Evolutionary conservation across 2,888 invertebrate genomes (phyloP).

Genomic region (Priapulus caudatus): DNA sequence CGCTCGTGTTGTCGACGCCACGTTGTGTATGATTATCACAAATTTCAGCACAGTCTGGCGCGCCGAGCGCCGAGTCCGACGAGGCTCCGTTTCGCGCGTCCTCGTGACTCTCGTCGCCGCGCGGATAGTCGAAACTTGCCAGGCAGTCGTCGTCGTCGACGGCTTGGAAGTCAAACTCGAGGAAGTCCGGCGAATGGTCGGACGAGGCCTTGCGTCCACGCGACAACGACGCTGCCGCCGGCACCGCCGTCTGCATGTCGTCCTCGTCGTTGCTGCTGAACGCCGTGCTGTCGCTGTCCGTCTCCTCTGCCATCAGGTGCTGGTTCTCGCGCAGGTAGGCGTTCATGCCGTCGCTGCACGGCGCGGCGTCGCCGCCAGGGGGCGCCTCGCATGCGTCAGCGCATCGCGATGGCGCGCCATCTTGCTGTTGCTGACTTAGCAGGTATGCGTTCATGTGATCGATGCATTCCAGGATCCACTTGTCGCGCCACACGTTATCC

Average conservation of each 20-base stretch:
- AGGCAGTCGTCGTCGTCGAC: neutral
- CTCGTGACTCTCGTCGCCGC: too few species aligned
- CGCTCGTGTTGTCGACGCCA: neutral
- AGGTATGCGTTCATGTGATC: constrained; percentile 1
- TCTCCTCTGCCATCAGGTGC: neutral
- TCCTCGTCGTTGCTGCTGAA: neutral
- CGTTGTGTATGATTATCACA: neutral
- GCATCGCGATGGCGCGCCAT: neutral
- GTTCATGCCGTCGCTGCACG: neutral
- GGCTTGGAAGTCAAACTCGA: constrained; percentile 1
- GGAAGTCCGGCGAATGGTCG: neutral
- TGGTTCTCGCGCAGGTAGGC: neutral
- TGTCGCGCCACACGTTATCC: neutral
- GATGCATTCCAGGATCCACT: neutral
- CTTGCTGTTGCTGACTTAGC: neutral
- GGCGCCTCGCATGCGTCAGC: neutral
- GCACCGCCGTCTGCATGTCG: too few species aligned
- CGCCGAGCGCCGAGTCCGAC: too few species aligned
- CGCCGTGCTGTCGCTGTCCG: neutral
- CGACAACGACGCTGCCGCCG: neutral
- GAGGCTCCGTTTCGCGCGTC: too few species aligned
- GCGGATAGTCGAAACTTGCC: neutral
- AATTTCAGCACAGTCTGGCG: neutral
- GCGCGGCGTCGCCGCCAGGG: neutral
- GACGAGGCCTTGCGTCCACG: neutral